These are phyloP conservation scores for Euphydryas editha DNA, from an alignment of 2,888 invertebrate species.

Conservation along the genomic window DNA sequence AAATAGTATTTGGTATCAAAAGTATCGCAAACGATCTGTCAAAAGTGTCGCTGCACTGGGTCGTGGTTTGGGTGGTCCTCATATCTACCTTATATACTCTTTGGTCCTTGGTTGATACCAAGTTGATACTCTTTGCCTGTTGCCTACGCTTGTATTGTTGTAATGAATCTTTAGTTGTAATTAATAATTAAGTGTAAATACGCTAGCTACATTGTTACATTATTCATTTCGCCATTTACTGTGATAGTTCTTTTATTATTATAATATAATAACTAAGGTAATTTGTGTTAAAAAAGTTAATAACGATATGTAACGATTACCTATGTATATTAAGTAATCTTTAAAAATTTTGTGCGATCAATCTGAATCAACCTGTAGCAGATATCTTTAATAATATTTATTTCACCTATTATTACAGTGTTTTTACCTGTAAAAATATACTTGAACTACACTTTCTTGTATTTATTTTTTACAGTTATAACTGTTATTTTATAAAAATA, in stretches of 20 bases:
- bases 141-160: constrained; percentile 15
- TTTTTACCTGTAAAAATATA: too few species aligned
- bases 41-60: too few species aligned
- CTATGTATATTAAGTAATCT: neutral
- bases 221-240: constrained; percentile 23
- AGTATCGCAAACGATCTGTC: too few species aligned
- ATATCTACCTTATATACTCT: too few species aligned
- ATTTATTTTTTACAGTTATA: neutral
- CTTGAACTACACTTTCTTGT: too few species aligned
- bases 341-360: neutral
- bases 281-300: neutral
- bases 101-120: too few species aligned
- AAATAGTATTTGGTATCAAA: too few species aligned
- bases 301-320: neutral
- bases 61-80: too few species aligned
- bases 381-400: too few species aligned
- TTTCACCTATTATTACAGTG: too few species aligned
- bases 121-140: too few species aligned
- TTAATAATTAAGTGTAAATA: constrained; percentile 1
- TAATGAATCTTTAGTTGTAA: constrained; percentile 3
- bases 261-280: constrained; percentile 30
- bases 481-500: neutral
- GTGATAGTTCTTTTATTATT: constrained; percentile 31
- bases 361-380: neutral
- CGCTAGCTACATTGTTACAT: neutral